Percentiles rank a stretch among this genome's conserved stretches.
These are phyloP conservation scores for Elaphurus davidianus DNA, from an alignment of 2,113 vertebrate species.

Conservation along the genomic window DNA sequence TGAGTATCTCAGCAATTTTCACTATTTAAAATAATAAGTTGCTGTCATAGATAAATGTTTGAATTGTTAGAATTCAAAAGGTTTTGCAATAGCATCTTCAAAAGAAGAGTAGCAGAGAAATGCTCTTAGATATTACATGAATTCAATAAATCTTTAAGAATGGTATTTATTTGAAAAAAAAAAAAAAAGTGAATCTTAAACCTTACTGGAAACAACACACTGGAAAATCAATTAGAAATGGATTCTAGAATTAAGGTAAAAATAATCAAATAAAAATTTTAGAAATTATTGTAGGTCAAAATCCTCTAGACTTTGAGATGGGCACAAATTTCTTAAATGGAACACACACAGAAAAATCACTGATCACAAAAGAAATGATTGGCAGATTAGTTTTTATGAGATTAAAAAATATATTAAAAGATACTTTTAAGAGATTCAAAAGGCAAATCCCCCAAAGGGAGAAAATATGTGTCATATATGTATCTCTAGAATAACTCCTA, in stretches of 20 bases:
- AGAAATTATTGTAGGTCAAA: not conserved
- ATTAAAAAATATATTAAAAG: not conserved
- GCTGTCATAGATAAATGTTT: not conserved
- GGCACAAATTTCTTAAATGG: not conserved
- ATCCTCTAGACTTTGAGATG: not conserved
- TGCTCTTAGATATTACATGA: not conserved
- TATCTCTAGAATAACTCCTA: not conserved
- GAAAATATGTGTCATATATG: not conserved
- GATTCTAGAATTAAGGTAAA: not conserved
- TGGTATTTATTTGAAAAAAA: not conserved
- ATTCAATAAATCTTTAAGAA: not conserved
- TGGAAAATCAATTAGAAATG: not conserved
- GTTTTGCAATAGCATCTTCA: not conserved
- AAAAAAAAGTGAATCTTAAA: not conserved
- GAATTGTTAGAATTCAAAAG: not conserved
- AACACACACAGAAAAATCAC: not conserved
- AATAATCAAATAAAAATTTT: not conserved
- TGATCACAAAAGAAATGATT: not conserved
- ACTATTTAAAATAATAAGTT: not conserved
- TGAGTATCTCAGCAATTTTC: not conserved
- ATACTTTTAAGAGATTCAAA: not conserved
- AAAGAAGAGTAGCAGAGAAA: not conserved
- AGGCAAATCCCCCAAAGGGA: not conserved
- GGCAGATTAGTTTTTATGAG: not conserved
- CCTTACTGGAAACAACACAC: not conserved